Evolutionary conservation across 2,113 vertebrate genomes (phyloP).

Genomic region (Cebidichthys violaceus): DNA sequence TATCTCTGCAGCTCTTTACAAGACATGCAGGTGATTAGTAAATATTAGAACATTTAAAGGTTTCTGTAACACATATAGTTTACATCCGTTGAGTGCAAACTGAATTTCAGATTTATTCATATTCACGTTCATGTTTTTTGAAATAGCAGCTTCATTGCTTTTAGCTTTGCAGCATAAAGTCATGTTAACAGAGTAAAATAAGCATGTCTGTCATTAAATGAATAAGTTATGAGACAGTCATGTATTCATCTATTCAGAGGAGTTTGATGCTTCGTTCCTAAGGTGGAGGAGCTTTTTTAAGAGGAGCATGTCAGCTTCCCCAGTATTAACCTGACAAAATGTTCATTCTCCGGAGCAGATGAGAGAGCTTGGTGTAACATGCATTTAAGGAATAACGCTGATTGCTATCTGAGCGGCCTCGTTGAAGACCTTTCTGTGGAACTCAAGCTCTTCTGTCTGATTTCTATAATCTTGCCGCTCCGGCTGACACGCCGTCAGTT

Average conservation of each 20-base stretch:
- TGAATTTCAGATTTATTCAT: too few species aligned
- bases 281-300: not conserved
- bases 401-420: conserved; percentile 1
- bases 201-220: not conserved
- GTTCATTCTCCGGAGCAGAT: not conserved
- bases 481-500: not conserved
- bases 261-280: not conserved
- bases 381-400: conserved; percentile 1
- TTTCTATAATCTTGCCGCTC: conserved; percentile 20
- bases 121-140: too few species aligned
- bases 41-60: too few species aligned
- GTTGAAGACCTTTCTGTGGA: conserved; percentile 14
- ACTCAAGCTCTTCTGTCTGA: not conserved
- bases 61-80: not conserved
- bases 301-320: not conserved
- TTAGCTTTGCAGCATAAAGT: not conserved
- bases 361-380: not conserved
- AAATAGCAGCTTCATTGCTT: not conserved
- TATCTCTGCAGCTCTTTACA: too few species aligned
- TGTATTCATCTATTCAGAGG: not conserved
- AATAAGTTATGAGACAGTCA: not conserved
- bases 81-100: not conserved
- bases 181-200: not conserved
- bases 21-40: too few species aligned
- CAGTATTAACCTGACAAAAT: not conserved